Percentiles rank a stretch among this genome's conserved stretches.
Conservation (phyloP, 2,888 invertebrate species). For the Tridacna gigas region DNA sequence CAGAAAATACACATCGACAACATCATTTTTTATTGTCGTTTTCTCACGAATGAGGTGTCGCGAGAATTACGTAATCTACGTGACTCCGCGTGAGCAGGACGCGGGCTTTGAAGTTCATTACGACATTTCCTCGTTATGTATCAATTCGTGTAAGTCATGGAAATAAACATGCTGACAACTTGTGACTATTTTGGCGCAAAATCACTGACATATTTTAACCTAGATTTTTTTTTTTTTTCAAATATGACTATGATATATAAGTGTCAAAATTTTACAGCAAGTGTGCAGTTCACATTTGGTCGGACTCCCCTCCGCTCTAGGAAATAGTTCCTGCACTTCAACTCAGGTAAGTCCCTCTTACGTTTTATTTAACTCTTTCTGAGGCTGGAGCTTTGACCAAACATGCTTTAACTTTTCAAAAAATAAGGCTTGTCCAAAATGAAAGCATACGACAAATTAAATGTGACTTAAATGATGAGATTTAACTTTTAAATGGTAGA, state of each 20-base stretch:
- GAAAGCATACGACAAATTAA: too few relatives aligned
- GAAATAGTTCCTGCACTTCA: slow-evolving; percentile 5
- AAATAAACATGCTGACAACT: neutral
- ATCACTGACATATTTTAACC: too few relatives aligned
- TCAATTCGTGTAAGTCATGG: neutral
- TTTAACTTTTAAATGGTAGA: too few relatives aligned
- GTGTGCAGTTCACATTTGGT: neutral
- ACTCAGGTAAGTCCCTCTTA: neutral
- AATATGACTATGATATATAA: too few relatives aligned
- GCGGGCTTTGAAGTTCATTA: slow-evolving; percentile 1
- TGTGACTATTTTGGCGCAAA: slow-evolving; percentile 4
- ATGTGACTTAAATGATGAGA: too few relatives aligned
- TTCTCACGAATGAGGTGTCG: slow-evolving; percentile 12
- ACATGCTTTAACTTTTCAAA: too few relatives aligned
- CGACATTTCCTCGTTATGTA: slow-evolving; percentile 23
- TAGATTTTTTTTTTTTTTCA: too few relatives aligned
- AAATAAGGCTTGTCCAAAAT: too few relatives aligned
- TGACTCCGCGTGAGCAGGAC: neutral
- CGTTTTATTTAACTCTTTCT: too few relatives aligned
- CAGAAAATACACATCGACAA: neutral
- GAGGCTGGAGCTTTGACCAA: too few relatives aligned
- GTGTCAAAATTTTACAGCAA: neutral
- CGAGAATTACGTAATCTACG: slow-evolving; percentile 5
- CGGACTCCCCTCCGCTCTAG: neutral
- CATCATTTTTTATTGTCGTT: slow-evolving; percentile 11